A percentile compares a stretch with the other conserved stretches of the same genome.
phyloP scores from a whole-genome alignment of 2,113 vertebrate genomes.

The Poeciliopsis occidentalis region DNA sequence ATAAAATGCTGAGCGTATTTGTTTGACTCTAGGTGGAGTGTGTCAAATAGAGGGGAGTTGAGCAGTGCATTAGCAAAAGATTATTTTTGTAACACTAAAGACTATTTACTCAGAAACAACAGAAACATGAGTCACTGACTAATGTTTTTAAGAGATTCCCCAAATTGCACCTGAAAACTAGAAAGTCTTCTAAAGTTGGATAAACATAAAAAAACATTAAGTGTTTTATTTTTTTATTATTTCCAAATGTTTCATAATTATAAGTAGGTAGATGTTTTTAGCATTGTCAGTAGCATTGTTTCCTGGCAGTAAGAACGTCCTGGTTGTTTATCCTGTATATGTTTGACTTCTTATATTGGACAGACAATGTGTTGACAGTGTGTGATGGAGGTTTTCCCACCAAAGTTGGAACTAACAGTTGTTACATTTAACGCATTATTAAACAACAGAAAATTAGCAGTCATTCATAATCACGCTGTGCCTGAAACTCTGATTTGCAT shows the following conservation, averaged over 20 bases:
- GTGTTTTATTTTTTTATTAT: background rate
- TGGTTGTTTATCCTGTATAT: background rate
- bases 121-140: background rate
- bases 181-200: background rate
- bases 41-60: background rate
- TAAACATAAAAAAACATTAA: background rate
- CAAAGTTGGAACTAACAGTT: no score
- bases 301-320: background rate
- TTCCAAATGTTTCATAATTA: no score
- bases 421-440: background rate
- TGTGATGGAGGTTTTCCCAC: no score
- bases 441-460: background rate
- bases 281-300: background rate
- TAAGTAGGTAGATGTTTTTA: no score
- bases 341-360: no score
- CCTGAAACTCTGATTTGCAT: background rate
- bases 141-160: background rate
- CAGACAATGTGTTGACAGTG: no score
- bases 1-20: slow-evolving; percentile 35
- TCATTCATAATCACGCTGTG: background rate
- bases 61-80: background rate
- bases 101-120: background rate
- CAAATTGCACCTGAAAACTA: background rate
- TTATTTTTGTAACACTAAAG: background rate
- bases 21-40: background rate